Percentiles rank a stretch among this genome's conserved stretches.
These are phyloP conservation scores for Eristalis arbustorum DNA, from an alignment of 2,888 invertebrate species.

Conservation along the genomic window DNA sequence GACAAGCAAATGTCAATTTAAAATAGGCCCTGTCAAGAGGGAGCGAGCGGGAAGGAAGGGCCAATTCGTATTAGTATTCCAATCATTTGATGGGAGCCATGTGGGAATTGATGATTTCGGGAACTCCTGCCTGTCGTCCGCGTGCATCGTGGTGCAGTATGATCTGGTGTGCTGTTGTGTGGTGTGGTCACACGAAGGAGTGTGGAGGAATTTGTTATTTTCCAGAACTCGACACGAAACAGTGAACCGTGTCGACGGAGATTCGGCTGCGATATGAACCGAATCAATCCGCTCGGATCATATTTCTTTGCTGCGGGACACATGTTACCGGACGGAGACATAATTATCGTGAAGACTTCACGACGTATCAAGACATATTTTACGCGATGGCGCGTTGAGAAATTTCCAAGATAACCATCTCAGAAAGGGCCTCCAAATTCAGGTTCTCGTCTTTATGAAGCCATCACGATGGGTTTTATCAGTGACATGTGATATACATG, in stretches of 20 bases:
- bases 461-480: constrained; percentile 50
- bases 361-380: constrained; percentile 59
- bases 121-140: constrained; percentile 37
- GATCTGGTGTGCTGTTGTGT: neutral
- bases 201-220: constrained; percentile 62
- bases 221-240: constrained; percentile 48
- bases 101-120: constrained; percentile 65
- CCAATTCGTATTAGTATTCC: constrained; percentile 58
- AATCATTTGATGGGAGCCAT: constrained; percentile 49
- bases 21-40: constrained; percentile 57
- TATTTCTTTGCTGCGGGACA: constrained; percentile 54
- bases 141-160: neutral
- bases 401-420: constrained; percentile 53
- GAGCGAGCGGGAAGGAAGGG: neutral
- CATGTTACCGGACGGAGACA: constrained; percentile 45
- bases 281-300: constrained; percentile 65
- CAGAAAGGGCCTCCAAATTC: constrained; percentile 33
- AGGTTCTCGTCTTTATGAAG: constrained; percentile 55
- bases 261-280: constrained; percentile 63
- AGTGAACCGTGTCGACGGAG: constrained; percentile 49
- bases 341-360: constrained; percentile 64
- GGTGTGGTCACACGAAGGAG: constrained; percentile 30
- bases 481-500: constrained; percentile 66
- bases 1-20: constrained; percentile 61
- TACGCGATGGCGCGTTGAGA: constrained; percentile 52